Evolutionary conservation across 2,113 vertebrate genomes (phyloP).

Genomic region (Gulo gulo): DNA sequence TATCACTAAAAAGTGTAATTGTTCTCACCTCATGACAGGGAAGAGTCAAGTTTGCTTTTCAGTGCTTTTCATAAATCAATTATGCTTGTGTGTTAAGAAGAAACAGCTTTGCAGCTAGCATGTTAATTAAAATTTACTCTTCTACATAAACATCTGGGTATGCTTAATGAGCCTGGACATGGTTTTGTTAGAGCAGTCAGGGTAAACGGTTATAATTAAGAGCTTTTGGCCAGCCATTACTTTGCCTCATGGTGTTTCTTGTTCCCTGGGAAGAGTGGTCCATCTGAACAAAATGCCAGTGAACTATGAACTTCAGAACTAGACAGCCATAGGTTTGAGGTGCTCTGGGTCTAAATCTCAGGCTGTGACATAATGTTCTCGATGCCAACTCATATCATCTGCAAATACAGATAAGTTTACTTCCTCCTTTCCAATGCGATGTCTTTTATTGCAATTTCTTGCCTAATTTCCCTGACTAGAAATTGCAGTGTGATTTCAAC

Average conservation of each 20-base stretch:
- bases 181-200: neutral
- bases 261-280: neutral
- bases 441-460: neutral
- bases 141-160: conserved; percentile 35
- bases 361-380: neutral
- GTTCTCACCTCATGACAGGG: neutral
- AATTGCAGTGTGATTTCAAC: neutral
- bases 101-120: conserved; percentile 21
- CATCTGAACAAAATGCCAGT: neutral
- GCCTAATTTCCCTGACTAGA: neutral
- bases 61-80: neutral
- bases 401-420: neutral
- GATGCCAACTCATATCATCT: neutral
- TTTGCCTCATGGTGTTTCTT: neutral
- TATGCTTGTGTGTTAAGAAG: conserved; percentile 1
- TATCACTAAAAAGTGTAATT: neutral
- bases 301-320: rapidly evolving
- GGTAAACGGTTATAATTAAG: conserved; percentile 35
- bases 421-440: neutral
- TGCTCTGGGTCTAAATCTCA: neutral
- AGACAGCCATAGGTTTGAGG: rapidly evolving
- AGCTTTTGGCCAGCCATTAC: neutral
- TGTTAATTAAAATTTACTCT: conserved; percentile 64
- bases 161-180: conserved; percentile 47
- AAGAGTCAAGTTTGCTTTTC: conserved; percentile 42